A percentile compares a stretch with the other conserved stretches of the same genome.
Conservation (phyloP, 2,113 vertebrate species). For the Columbina picui region DNA sequence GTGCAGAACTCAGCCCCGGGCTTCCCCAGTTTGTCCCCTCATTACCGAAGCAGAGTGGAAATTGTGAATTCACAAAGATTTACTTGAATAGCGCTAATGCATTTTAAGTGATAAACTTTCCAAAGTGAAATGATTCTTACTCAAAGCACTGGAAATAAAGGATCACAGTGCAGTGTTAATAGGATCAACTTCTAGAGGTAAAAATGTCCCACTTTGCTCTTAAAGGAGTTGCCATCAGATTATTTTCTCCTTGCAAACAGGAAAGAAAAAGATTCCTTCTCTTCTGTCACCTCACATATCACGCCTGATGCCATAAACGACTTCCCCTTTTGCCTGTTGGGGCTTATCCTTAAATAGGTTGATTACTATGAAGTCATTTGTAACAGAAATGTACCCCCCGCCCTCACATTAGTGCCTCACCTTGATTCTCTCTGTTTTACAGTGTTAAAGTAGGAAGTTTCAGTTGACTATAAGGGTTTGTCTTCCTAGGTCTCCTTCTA, state of each 20-base stretch:
- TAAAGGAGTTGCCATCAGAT: neutral
- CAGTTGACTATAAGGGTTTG: neutral
- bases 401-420: neutral
- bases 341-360: slow-evolving; percentile 41
- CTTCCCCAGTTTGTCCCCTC: slow-evolving; percentile 31
- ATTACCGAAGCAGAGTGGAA: slow-evolving; percentile 41
- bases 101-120: slow-evolving; percentile 11
- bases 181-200: neutral
- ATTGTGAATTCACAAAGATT: slow-evolving; percentile 27
- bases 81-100: slow-evolving; percentile 16
- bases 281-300: slow-evolving; percentile 57
- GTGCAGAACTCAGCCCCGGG: slow-evolving; percentile 52
- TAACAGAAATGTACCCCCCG: neutral
- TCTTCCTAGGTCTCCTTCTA: neutral
- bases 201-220: neutral
- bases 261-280: slow-evolving; percentile 45
- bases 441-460: neutral
- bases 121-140: neutral
- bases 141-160: neutral
- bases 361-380: slow-evolving; percentile 47
- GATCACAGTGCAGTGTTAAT: neutral
- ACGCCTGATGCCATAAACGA: neutral
- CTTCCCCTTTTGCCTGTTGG: slow-evolving; percentile 57
- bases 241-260: slow-evolving; percentile 35
- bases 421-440: neutral